Conservation (phyloP, 35 echinoderm and acorn worm species). For the Amphiura filiformis region DNA sequence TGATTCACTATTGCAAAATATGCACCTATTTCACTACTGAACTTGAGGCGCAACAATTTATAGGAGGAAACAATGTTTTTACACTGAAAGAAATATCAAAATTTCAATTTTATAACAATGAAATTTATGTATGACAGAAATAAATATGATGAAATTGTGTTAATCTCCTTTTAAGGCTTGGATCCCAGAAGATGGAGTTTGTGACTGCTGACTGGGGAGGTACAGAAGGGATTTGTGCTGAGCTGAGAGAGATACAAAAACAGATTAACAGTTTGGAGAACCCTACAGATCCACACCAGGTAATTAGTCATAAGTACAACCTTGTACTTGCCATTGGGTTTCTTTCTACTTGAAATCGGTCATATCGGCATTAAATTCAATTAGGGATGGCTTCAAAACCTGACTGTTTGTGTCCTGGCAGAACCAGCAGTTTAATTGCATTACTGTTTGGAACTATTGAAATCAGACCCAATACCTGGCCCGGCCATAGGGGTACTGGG, state of each 20-base stretch:
- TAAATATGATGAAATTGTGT: too few relatives aligned
- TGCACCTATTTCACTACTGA: too few relatives aligned
- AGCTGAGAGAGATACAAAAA: slow-evolving; percentile 94
- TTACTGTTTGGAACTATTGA: too few relatives aligned
- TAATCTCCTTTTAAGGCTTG: slow-evolving; percentile 49
- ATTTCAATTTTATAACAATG: too few relatives aligned
- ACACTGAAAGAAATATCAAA: neutral
- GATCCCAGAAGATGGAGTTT: slow-evolving; percentile 67
- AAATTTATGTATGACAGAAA: too few relatives aligned
- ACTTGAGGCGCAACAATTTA: too few relatives aligned
- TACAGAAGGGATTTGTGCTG: slow-evolving; percentile 86
- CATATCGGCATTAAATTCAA: neutral
- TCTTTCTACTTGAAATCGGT: neutral
- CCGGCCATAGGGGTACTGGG: too few relatives aligned
- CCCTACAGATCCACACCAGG: slow-evolving; percentile 79
- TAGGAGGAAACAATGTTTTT: neutral
- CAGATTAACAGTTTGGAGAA: slow-evolving; percentile 94
- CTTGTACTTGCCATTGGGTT: neutral
- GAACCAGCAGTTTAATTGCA: too few relatives aligned
- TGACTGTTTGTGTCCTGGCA: too few relatives aligned
- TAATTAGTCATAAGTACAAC: neutral
- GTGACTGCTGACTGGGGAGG: slow-evolving; percentile 98
- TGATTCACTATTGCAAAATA: too few relatives aligned
- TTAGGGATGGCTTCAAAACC: too few relatives aligned
- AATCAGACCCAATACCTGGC: too few relatives aligned